A percentile compares a stretch with the other conserved stretches of the same genome.
Evolutionary conservation across 2,888 invertebrate species (phyloP).

Genomic region (Leptothorax acervorum): DNA sequence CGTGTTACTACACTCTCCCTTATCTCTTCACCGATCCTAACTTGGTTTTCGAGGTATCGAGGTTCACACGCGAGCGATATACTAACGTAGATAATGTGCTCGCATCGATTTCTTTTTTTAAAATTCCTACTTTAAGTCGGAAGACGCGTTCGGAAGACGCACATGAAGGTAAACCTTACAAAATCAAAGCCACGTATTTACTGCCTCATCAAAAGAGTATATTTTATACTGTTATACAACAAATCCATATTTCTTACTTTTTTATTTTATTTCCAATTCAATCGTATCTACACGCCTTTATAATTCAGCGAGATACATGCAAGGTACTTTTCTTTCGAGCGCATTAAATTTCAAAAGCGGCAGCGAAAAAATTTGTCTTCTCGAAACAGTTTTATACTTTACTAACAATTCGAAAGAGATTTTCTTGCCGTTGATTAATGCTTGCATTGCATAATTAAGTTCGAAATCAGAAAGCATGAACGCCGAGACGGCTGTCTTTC

Average conservation of each 20-base stretch:
- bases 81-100: neutral
- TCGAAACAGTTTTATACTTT: neutral
- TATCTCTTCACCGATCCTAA: neutral
- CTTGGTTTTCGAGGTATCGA: conserved; percentile 18
- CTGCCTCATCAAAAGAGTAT: neutral
- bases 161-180: neutral
- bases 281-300: neutral
- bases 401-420: neutral
- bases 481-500: neutral
- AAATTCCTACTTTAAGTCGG: neutral
- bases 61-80: neutral
- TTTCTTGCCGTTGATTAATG: neutral
- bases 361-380: neutral
- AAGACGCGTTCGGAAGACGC: neutral
- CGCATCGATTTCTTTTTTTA: neutral
- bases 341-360: neutral
- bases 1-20: neutral
- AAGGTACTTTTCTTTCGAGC: neutral
- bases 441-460: neutral
- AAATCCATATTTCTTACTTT: neutral
- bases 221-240: neutral
- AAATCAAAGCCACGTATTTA: neutral
- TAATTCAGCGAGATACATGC: neutral
- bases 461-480: conserved; percentile 40
- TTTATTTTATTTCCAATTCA: neutral